Percentiles rank a stretch among this genome's conserved stretches.
Conservation (phyloP, 2,888 invertebrate species). For the Rotaria sp. region DNA sequence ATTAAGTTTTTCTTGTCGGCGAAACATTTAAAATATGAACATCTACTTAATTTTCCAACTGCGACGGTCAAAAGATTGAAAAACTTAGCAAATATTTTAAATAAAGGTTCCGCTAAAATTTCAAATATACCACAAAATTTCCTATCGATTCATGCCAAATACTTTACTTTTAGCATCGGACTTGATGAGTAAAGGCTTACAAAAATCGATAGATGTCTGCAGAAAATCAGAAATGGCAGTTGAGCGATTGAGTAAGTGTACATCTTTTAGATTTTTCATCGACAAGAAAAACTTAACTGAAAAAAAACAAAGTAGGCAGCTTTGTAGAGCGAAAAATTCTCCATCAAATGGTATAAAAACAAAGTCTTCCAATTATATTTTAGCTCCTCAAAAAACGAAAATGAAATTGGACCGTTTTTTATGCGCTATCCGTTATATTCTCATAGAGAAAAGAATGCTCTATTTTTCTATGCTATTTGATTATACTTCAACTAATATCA, state of each 20-base stretch:
- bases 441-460: too few species aligned
- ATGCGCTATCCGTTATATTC: not conserved
- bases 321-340: not conserved
- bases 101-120: not conserved
- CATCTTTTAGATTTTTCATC: not conserved
- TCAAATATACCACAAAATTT: not conserved
- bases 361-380: not conserved
- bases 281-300: not conserved
- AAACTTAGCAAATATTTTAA: not conserved
- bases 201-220: not conserved
- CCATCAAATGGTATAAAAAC: not conserved
- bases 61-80: not conserved
- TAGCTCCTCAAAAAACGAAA: not conserved
- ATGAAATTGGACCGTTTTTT: not conserved
- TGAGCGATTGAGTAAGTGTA: not conserved
- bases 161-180: not conserved
- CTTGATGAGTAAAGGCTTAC: not conserved
- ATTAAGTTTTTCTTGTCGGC: not conserved
- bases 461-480: too few species aligned
- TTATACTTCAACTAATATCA: too few species aligned
- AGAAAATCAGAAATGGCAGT: not conserved
- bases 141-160: not conserved
- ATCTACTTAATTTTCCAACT: not conserved
- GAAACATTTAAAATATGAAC: not conserved
- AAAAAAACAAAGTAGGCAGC: not conserved